phyloP scores from a whole-genome alignment of 1,140 invertebrate species.

The Kradibia gibbosae region DNA sequence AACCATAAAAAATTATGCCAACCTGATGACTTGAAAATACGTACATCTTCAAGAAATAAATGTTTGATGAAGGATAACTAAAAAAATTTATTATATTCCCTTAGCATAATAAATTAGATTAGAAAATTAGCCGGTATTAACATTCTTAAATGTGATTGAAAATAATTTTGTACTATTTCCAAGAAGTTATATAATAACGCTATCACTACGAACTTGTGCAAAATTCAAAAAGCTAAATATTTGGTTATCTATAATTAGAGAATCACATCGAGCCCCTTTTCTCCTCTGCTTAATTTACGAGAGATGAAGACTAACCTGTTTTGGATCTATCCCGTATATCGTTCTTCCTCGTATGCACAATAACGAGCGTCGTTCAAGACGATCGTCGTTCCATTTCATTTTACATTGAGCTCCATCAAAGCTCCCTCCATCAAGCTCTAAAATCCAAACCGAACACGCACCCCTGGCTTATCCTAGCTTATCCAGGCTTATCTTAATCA shows the following conservation, averaged over 20 bases:
- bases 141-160: too few species aligned
- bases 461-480: conserved; percentile 68
- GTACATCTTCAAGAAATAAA: too few species aligned
- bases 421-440: not conserved
- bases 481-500: conserved; percentile 73
- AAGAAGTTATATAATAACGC: not conserved
- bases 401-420: not conserved
- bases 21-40: too few species aligned
- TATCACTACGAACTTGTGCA: not conserved
- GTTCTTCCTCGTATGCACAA: not conserved
- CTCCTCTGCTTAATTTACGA: not conserved
- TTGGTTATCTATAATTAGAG: not conserved
- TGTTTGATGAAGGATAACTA: too few species aligned
- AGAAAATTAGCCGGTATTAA: too few species aligned
- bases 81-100: too few species aligned
- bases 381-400: not conserved
- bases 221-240: not conserved
- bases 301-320: not conserved
- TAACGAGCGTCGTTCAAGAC: not conserved
- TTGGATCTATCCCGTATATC: not conserved
- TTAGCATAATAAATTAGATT: too few species aligned
- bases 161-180: too few species aligned
- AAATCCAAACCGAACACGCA: conserved; percentile 27
- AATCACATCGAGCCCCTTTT: not conserved
- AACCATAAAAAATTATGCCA: too few species aligned